These are phyloP conservation scores for Drosophila suzukii DNA, from an alignment of 1,140 invertebrate genomes.

Conservation along the genomic window DNA sequence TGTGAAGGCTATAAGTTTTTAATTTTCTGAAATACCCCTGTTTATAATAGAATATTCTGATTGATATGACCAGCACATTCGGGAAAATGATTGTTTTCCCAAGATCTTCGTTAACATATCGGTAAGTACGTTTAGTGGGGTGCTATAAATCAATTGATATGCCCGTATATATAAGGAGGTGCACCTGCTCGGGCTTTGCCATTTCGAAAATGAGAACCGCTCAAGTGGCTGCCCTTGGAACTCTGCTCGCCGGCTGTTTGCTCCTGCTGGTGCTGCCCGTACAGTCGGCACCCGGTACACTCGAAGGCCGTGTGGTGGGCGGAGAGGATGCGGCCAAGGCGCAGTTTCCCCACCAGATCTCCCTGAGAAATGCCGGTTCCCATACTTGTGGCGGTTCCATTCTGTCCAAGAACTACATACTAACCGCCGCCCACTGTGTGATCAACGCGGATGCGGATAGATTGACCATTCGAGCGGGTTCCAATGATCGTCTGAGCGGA, in stretches of 20 bases:
- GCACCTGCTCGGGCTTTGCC: not conserved
- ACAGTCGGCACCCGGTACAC: conserved; percentile 34
- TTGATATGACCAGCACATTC: too few relatives aligned
- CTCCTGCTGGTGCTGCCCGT: conserved; percentile 13
- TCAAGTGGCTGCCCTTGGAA: not conserved
- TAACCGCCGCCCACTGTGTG: conserved; percentile 87
- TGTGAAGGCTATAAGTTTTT: too few relatives aligned
- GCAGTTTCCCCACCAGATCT: conserved; percentile 85
- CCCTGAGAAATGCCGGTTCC: conserved; percentile 72
- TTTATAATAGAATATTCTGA: too few relatives aligned
- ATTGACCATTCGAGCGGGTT: conserved; percentile 56
- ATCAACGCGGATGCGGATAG: conserved; percentile 13
- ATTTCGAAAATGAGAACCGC: conserved; percentile 26
- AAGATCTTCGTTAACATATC: not conserved
- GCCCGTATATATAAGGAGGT: conserved; percentile 16
- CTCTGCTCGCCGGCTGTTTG: not conserved
- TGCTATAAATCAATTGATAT: conserved; percentile 17
- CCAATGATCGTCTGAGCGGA: conserved; percentile 56
- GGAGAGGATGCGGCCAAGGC: conserved; percentile 82
- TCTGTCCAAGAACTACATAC: conserved; percentile 85
- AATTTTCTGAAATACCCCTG: too few relatives aligned
- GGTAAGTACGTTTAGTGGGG: not conserved
- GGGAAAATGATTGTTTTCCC: too few relatives aligned
- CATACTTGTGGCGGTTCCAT: conserved; percentile 87
- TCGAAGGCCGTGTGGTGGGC: conserved; percentile 84